phyloP scores from a whole-genome alignment of 2,797 vertebrate genomes.

The Cercopithecus hamlyni region DNA sequence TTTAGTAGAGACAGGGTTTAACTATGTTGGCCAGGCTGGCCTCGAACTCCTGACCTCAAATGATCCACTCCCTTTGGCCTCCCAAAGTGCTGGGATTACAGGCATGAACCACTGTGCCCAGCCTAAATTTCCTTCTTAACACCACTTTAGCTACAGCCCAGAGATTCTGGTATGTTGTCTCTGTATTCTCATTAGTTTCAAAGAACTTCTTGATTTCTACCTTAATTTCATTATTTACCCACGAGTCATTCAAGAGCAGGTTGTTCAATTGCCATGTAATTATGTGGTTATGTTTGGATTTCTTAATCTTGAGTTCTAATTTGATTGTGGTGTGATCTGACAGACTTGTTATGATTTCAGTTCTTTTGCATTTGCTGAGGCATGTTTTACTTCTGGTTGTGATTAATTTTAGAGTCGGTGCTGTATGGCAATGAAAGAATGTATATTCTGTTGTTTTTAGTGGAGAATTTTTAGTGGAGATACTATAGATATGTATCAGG shows the following conservation, averaged over 20 bases:
- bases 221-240: background rate
- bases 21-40: background rate
- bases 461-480: background rate
- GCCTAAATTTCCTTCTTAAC: background rate
- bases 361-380: background rate
- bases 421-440: background rate
- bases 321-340: background rate
- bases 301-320: background rate
- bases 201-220: background rate
- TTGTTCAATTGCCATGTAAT: background rate
- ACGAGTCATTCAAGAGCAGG: background rate
- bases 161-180: background rate
- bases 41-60: background rate
- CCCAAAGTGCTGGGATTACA: background rate
- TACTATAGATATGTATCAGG: background rate
- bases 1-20: background rate
- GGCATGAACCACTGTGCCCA: background rate
- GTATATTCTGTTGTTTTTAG: background rate
- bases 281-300: background rate
- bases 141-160: background rate
- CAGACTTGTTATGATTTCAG: background rate
- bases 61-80: background rate
- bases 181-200: background rate
- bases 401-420: background rate
- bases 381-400: background rate